phyloP scores from a whole-genome alignment of 2,113 vertebrate species.

The Dicerorhinus sumatrensis region DNA sequence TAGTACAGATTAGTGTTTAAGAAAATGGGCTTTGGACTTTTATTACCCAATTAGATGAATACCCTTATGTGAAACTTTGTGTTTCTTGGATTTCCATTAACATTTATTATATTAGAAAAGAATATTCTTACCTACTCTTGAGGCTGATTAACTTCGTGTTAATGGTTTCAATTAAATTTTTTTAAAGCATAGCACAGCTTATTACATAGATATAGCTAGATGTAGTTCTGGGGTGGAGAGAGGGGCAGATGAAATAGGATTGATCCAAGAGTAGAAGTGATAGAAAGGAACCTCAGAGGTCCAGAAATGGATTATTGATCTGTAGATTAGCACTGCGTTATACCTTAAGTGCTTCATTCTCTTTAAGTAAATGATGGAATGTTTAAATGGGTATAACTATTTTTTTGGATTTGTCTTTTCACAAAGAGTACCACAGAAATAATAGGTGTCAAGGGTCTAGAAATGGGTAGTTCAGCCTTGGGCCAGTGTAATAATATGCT shows the following conservation, averaged over 20 bases:
- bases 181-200: neutral
- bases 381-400: neutral
- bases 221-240: neutral
- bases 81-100: constrained; percentile 43
- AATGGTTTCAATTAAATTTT: neutral
- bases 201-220: neutral
- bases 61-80: neutral
- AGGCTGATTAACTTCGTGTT: neutral
- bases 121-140: neutral
- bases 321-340: neutral
- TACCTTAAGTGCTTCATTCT: neutral
- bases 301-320: neutral
- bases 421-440: neutral
- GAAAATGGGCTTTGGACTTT: constrained; percentile 10
- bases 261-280: neutral
- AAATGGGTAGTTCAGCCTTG: neutral
- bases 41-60: neutral
- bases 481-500: neutral
- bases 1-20: constrained; percentile 32
- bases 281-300: neutral
- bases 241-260: neutral
- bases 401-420: constrained; percentile 53
- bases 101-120: constrained; percentile 32
- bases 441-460: neutral
- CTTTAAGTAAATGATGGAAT: constrained; percentile 9